phyloP scores from a whole-genome alignment of 2,113 vertebrate species.

The Phalacrocorax pelagicus region DNA sequence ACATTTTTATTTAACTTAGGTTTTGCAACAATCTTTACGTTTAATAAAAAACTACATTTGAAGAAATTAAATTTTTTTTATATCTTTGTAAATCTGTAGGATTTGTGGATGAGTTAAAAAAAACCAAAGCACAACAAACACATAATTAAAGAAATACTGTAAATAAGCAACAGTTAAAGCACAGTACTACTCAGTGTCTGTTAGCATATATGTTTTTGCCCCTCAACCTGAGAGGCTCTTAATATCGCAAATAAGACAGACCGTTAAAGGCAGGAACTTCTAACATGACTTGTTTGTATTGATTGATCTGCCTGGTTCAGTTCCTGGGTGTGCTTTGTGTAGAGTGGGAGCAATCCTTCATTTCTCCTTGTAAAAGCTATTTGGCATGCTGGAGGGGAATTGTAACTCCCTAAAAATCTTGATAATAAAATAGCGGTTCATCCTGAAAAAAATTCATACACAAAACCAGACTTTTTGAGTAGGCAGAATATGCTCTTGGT shows the following conservation, averaged over 20 bases:
- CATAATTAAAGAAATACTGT: neutral
- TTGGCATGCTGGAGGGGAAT: neutral
- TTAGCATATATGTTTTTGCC: neutral
- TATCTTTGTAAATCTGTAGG: neutral
- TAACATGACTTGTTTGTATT: neutral
- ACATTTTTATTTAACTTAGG: neutral
- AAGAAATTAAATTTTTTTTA: neutral
- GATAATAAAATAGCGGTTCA: neutral
- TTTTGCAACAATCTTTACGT: neutral
- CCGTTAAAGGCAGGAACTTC: neutral
- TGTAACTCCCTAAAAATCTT: neutral
- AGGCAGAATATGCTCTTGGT: neutral
- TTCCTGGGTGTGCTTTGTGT: neutral
- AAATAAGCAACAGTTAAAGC: neutral
- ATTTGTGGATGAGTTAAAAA: neutral
- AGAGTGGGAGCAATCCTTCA: neutral
- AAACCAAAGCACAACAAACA: neutral
- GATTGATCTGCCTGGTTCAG: neutral
- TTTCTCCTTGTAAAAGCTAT: neutral
- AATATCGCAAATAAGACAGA: neutral
- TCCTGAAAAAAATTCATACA: neutral
- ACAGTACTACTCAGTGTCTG: neutral
- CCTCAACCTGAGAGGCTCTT: neutral
- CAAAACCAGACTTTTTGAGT: neutral
- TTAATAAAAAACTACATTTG: neutral